These are phyloP conservation scores for Hystrix cristata DNA, from an alignment of 2,113 vertebrate species.

Conservation along the genomic window DNA sequence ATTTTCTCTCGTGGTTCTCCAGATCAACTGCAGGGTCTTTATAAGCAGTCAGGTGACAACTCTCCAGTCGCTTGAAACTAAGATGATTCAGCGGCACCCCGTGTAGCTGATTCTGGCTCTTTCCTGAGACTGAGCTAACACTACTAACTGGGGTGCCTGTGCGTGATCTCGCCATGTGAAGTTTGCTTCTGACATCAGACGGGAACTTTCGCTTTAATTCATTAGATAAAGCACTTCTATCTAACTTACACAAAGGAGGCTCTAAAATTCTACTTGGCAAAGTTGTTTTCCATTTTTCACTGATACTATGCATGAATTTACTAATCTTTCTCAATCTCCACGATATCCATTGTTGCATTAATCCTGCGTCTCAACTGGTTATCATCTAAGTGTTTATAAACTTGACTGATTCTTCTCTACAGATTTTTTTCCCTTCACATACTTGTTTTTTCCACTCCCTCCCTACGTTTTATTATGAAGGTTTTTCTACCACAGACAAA, in stretches of 20 bases:
- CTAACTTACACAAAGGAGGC: not conserved
- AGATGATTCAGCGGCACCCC: not conserved
- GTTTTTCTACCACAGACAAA: not conserved
- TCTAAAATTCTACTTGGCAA: not conserved
- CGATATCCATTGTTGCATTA: not conserved
- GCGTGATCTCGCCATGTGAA: not conserved
- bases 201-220: not conserved
- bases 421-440: not conserved
- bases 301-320: not conserved
- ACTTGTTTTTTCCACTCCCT: not conserved
- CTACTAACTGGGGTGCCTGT: too few relatives aligned
- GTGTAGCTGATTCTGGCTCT: not conserved
- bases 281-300: not conserved
- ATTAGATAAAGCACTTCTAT: not conserved
- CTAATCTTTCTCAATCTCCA: not conserved
- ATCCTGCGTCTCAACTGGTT: not conserved
- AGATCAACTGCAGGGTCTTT: fast-evolving
- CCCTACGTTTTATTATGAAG: not conserved
- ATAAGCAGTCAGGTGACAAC: not conserved
- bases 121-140: not conserved
- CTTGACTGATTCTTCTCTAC: not conserved
- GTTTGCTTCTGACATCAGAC: not conserved
- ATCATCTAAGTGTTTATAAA: not conserved
- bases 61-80: not conserved
- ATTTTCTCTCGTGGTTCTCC: not conserved